Evolutionary conservation across 1,140 invertebrate genomes (phyloP).

Genomic region (Diachasmimorpha longicaudata): DNA sequence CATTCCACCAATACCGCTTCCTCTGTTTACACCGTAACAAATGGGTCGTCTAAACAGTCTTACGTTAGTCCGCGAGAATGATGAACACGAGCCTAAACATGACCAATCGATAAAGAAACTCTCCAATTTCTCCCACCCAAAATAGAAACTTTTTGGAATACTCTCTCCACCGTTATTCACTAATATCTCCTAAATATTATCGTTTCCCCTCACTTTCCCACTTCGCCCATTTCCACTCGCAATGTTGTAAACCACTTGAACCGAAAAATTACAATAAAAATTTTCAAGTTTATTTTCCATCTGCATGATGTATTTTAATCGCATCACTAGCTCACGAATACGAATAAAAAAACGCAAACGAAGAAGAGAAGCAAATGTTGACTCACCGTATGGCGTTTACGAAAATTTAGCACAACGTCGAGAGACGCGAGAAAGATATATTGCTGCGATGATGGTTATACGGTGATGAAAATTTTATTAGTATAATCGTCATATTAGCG

Average conservation of each 20-base stretch:
- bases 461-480: conserved; percentile 43
- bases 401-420: conserved; percentile 22
- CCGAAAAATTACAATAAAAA: conserved; percentile 1
- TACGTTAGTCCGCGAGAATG: not conserved
- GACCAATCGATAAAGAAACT: not conserved
- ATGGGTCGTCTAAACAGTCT: not conserved
- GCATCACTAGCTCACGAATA: not conserved
- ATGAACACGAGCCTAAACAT: not conserved
- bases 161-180: too few relatives aligned
- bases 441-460: conserved; percentile 7
- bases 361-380: conserved; percentile 41
- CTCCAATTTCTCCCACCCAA: too few relatives aligned
- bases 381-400: conserved; percentile 32
- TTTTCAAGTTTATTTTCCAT: not conserved
- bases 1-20: not conserved
- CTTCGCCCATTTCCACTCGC: not conserved
- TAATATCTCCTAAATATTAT: not conserved
- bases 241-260: not conserved
- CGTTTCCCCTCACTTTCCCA: not conserved
- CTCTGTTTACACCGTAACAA: not conserved
- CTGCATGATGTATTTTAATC: not conserved
- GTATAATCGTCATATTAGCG: conserved; percentile 34
- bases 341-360: not conserved
- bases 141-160: not conserved
- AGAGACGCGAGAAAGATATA: conserved; percentile 25